A percentile compares a stretch with the other conserved stretches of the same genome.
phyloP scores from a whole-genome alignment of 92 coral and sea anemone species.

The Desmophyllum pertusum region DNA sequence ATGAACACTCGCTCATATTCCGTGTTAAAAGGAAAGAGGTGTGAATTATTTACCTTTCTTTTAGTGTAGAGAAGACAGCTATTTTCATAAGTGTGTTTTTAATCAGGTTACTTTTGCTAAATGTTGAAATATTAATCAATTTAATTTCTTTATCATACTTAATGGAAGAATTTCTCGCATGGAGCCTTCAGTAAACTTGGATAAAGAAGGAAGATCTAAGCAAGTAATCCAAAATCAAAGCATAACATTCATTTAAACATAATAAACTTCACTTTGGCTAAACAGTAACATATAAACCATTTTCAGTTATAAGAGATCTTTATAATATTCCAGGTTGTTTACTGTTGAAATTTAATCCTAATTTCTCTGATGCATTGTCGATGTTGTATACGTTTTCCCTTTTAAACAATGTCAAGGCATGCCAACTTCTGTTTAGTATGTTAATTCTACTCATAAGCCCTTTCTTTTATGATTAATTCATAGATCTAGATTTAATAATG shows the following conservation, averaged over 20 bases:
- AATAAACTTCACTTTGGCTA: not conserved
- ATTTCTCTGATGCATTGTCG: not conserved
- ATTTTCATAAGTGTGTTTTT: conserved; percentile 24
- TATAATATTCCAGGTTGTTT: not conserved
- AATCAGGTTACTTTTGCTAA: not conserved
- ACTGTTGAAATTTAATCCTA: not conserved
- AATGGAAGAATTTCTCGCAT: not conserved
- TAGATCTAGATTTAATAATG: not conserved
- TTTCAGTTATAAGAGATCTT: not conserved
- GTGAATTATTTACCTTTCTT: not conserved
- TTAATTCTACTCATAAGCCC: not conserved
- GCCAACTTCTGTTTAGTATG: not conserved
- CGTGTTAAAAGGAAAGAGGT: not conserved
- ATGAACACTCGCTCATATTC: not conserved
- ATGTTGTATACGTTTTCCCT: no score
- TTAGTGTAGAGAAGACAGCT: not conserved
- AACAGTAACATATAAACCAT: conserved; percentile 11
- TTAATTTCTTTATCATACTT: not conserved
- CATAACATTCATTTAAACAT: not conserved
- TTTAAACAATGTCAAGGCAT: no score
- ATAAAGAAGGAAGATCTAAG: not conserved
- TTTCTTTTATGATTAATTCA: not conserved
- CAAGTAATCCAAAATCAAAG: not conserved
- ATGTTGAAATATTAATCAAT: not conserved
- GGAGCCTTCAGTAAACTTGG: conserved; percentile 25